Evolutionary conservation across 2,113 vertebrate genomes (phyloP), one percentile per base, ranked within the genome.

Genomic region (Chiloscyllium plagiosum): DNA sequence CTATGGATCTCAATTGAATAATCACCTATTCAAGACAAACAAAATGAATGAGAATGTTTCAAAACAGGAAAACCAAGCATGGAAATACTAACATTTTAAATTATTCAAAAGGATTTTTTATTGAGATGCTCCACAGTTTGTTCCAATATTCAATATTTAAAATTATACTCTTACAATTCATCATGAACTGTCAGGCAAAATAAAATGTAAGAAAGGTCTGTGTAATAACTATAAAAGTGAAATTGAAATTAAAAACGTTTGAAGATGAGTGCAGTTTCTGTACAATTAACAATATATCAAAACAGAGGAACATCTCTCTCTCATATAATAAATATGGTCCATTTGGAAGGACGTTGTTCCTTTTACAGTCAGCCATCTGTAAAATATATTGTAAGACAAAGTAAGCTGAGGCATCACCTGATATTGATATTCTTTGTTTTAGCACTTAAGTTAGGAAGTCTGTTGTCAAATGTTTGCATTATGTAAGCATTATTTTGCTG

Each of bases 401-500:
- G 7, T 65, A 19, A 33, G 29, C 61, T 37, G 65, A 93, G 61
- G 37, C 61, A 93, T 26, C 22, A 72, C 50, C 19, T 19, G 94
- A 72, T 94, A 70, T 94, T 94, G 66, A 50, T 42, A 52, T 95
- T 70, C 24, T 95, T 24, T 72, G 13, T 69, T 50, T 76, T 72
- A 76, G 33, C 22, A 33, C 24, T 33, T 95, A 12, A 95, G 69
- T 17, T 72, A 68, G 65, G 7, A 42, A 47, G 69, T 69, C 42
- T 69, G 29, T 94, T 69, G n/a, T 52, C 68, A 72, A 95, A 52
- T 72, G 13, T 95, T 95, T 95, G 68, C 94, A 72, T 33, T 70
- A 12, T 42, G 94, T 95, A 72, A 95, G 68, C 69, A 70, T 47
- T 95, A 52, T 52, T 72, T 52, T 95, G 42, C 47, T 52, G 37